phyloP scores from a whole-genome alignment of 1,140 invertebrate genomes.

The Andrena cerasifolii region DNA sequence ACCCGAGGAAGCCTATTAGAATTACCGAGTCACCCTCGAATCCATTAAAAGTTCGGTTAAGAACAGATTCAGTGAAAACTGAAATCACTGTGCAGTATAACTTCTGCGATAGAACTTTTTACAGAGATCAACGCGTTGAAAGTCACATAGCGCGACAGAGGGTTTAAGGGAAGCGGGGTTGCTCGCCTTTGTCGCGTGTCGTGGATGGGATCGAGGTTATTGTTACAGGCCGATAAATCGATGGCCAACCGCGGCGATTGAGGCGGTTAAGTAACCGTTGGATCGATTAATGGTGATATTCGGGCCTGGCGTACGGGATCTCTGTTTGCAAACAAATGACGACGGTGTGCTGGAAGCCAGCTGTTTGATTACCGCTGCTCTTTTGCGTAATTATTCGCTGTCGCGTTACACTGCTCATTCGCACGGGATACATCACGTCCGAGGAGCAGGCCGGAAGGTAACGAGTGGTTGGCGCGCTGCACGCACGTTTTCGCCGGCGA shows the following conservation, averaged over 20 bases:
- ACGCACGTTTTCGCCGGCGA: background rate
- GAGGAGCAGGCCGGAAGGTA: slow-evolving; percentile 15
- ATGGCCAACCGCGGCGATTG: slow-evolving; percentile 20
- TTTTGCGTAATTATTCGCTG: slow-evolving; percentile 62
- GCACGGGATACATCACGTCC: slow-evolving; percentile 39
- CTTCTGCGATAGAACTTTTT: too few species aligned
- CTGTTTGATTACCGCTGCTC: slow-evolving; percentile 51
- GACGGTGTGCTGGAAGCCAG: slow-evolving; percentile 21
- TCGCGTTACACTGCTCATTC: slow-evolving; percentile 52
- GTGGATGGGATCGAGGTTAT: slow-evolving; percentile 36
- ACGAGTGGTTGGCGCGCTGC: slow-evolving; percentile 5
- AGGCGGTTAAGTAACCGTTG: slow-evolving; percentile 7
- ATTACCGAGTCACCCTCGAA: too few species aligned
- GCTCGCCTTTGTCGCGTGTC: slow-evolving; percentile 13
- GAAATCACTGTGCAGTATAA: too few species aligned
- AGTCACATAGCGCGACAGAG: too few species aligned
- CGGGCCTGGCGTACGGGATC: background rate
- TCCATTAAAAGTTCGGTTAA: too few species aligned
- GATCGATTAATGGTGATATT: slow-evolving; percentile 48
- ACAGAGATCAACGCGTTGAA: too few species aligned
- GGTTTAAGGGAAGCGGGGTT: too few species aligned
- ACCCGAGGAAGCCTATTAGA: too few species aligned
- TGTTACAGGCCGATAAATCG: slow-evolving; percentile 41
- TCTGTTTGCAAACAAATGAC: slow-evolving; percentile 59
- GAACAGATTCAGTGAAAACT: too few species aligned